These are phyloP conservation scores for Ursus arctos DNA, from an alignment of 2,113 vertebrate species.

Conservation along the genomic window DNA sequence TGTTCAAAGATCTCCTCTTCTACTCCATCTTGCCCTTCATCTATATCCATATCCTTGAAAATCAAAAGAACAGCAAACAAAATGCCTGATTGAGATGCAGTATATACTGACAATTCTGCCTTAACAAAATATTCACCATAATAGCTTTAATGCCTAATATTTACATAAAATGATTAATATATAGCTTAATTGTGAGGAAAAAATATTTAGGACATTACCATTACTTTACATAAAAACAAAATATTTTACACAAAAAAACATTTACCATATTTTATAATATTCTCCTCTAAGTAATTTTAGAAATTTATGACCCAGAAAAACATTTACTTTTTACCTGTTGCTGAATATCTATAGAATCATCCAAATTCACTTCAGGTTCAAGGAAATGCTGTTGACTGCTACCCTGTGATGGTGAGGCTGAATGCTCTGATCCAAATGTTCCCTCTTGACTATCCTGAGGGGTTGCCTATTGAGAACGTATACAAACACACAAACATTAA, in stretches of 20 bases:
- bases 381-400: constrained; percentile 94
- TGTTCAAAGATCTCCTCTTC: constrained; percentile 96
- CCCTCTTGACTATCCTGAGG: constrained; percentile 94
- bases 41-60: constrained; percentile 96
- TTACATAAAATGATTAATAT: neutral
- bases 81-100: neutral
- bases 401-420: constrained; percentile 91
- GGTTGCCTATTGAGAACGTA: constrained; percentile 82
- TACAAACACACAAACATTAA: neutral
- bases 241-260: neutral
- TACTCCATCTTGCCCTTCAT: constrained; percentile 95
- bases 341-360: constrained; percentile 98
- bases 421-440: constrained; percentile 95
- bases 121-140: neutral
- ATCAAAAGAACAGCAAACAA: constrained; percentile 53
- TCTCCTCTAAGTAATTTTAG: neutral
- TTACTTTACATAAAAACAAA: neutral
- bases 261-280: neutral
- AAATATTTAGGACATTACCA: neutral
- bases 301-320: constrained; percentile 18
- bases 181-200: neutral
- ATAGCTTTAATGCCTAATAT: neutral
- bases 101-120: neutral
- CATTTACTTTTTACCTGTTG: constrained; percentile 92
- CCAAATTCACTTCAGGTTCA: constrained; percentile 93